These are phyloP conservation scores for Channa maculata DNA, from an alignment of 2,113 vertebrate species.

Conservation along the genomic window DNA sequence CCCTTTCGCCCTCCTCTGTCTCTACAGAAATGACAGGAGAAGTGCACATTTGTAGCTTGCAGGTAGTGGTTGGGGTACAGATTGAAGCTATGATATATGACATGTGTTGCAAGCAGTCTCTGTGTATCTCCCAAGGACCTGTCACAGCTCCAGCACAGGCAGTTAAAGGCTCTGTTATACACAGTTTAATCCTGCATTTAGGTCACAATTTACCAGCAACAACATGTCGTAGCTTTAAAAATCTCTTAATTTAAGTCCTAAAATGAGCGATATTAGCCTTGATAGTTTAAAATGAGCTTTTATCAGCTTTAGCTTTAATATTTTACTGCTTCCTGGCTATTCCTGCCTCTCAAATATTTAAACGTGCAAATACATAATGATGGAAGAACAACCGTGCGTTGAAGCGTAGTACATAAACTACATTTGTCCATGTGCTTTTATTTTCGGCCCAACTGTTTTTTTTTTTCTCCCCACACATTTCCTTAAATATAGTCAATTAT, in stretches of 20 bases:
- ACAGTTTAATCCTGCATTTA: slow-evolving; percentile 80
- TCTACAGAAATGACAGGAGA: slow-evolving; percentile 75
- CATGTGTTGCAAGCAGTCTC: slow-evolving; percentile 84
- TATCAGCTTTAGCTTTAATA: slow-evolving; percentile 28
- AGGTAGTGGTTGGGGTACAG: slow-evolving; percentile 82
- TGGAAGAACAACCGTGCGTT: slow-evolving; percentile 33
- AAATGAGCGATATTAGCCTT: slow-evolving; percentile 21
- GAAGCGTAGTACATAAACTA: slow-evolving; percentile 9
- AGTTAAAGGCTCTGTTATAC: slow-evolving; percentile 78
- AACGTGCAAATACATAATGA: slow-evolving; percentile 10
- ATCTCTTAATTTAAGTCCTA: slow-evolving; percentile 32
- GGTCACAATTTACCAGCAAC: slow-evolving; percentile 69
- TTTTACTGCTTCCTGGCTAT: slow-evolving; percentile 25
- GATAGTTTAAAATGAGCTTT: slow-evolving; percentile 23
- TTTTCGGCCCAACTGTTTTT: slow-evolving; percentile 12
- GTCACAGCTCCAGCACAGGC: slow-evolving; percentile 77
- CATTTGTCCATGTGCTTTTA: slow-evolving; percentile 22
- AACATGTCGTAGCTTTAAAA: slow-evolving; percentile 43
- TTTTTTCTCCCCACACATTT: slow-evolving; percentile 11
- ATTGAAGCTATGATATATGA: slow-evolving; percentile 85
- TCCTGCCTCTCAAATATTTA: slow-evolving; percentile 25
- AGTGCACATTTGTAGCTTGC: slow-evolving; percentile 83
- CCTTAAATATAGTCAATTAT: slow-evolving; percentile 48
- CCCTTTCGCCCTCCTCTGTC: slow-evolving; percentile 48
- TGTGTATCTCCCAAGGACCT: slow-evolving; percentile 83